Evolutionary conservation across 2,888 invertebrate species (phyloP), one percentile per base, ranked within the genome.

Genomic region (Cerastis leucographa): DNA sequence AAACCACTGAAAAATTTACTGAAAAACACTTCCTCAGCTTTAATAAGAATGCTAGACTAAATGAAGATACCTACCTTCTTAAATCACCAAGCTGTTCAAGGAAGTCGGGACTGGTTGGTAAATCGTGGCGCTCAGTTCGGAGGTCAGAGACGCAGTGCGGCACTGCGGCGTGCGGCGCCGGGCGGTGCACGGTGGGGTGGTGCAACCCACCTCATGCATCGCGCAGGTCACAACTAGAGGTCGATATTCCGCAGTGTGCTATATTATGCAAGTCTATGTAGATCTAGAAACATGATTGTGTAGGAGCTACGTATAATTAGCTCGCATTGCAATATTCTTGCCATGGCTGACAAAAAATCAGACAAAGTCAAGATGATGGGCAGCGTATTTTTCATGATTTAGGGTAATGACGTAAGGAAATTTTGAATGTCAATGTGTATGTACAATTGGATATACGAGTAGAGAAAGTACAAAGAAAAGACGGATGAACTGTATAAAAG

Each of bases 191-290:
- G 29, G n/a, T 1, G 5, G 46, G 2, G 2, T 44, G 19, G 29
- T 81, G 77, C 77, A 81, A 72, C 66, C 0, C 9, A 35, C 5
- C 14, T 14, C 19, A 4, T 74, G 70, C 83, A 83, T 11, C n/a
- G 72, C 79, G 79, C 83, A 83, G 59, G 75, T 56, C 67, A 35
- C 1, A 11, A 44, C 22, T 6, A 14, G 11, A 40, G 69, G n/a
- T 72, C 79, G 78, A 78, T 74, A 80, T 51, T 44, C 64, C 80
- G 74, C 74, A 80, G 64, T 80, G 44, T 51, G 46, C n/a, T 74
- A 74, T 79, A 64, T 22, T 29, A 29, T 69, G 59, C n/a, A 78
- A 49, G 42, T 62, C 8, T 75, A 40, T 8, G 12, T 64, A 62
- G 42, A 14, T 12, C 19, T 25, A 44, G 42, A 17, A 17, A 42